phyloP scores from a whole-genome alignment of 2,113 vertebrate genomes.

The Etheostoma cragini region DNA sequence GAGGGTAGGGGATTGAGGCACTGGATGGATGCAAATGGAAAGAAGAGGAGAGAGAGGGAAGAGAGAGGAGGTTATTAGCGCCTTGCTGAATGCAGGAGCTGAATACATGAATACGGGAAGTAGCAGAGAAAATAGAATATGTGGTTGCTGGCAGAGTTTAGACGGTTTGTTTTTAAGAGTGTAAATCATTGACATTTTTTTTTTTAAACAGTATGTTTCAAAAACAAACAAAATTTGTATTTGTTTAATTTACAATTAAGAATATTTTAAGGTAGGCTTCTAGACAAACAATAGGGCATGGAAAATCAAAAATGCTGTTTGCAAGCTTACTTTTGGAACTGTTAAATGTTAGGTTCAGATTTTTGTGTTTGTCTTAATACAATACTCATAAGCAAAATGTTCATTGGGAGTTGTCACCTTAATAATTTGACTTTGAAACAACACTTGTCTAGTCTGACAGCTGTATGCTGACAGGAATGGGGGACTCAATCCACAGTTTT shows the following conservation, averaged over 20 bases:
- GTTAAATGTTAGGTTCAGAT: too few relatives aligned
- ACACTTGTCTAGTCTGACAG: too few relatives aligned
- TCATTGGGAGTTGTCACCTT: too few relatives aligned
- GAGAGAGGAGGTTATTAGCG: slow-evolving; percentile 64
- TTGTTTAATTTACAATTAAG: neutral
- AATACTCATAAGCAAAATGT: too few relatives aligned
- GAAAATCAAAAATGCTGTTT: neutral
- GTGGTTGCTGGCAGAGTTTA: slow-evolving; percentile 29
- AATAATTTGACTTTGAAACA: too few relatives aligned
- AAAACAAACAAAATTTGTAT: neutral
- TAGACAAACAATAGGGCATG: too few relatives aligned
- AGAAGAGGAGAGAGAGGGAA: slow-evolving; percentile 25
- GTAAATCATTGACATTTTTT: slow-evolving; percentile 11
- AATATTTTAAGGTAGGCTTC: neutral
- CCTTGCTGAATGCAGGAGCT: slow-evolving; percentile 42
- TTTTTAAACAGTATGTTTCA: neutral
- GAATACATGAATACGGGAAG: slow-evolving; percentile 71
- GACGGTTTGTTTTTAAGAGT: slow-evolving; percentile 33
- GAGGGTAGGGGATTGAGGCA: neutral
- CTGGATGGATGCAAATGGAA: slow-evolving; percentile 58
- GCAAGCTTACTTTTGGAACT: neutral
- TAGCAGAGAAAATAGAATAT: slow-evolving; percentile 46
- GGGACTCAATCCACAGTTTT: too few relatives aligned
- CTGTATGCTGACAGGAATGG: too few relatives aligned
- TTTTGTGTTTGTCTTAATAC: too few relatives aligned